These are phyloP conservation scores for Pheosia tremula DNA, from an alignment of 2,888 invertebrate species.

Conservation along the genomic window DNA sequence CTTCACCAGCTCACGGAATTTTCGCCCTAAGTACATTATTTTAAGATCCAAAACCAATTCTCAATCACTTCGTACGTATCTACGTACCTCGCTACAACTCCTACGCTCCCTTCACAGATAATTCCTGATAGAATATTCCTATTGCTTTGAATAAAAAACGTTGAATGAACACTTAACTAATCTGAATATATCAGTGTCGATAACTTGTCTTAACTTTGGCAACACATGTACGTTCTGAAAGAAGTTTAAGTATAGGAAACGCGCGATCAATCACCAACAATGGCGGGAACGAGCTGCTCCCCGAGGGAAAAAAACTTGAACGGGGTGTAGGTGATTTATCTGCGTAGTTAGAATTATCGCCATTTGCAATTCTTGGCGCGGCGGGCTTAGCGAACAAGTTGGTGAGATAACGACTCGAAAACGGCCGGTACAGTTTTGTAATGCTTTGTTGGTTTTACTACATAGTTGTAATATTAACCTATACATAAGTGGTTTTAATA, in stretches of 20 bases:
- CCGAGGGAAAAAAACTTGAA: constrained; percentile 76
- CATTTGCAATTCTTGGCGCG: constrained; percentile 81
- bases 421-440: constrained; percentile 22
- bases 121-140: too few relatives aligned
- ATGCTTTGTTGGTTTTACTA: constrained; percentile 1
- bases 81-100: too few relatives aligned
- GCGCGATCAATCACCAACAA: constrained; percentile 79
- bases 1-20: too few relatives aligned
- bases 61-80: too few relatives aligned
- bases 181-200: constrained; percentile 43
- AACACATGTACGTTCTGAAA: constrained; percentile 71
- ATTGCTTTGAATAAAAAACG: neutral
- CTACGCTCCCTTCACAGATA: too few relatives aligned
- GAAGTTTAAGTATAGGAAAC: constrained; percentile 65
- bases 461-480: too few relatives aligned
- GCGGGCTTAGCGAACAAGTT: constrained; percentile 70
- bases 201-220: constrained; percentile 49
- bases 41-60: too few relatives aligned
- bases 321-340: constrained; percentile 78
- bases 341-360: constrained; percentile 82
- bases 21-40: too few relatives aligned
- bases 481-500: too few relatives aligned
- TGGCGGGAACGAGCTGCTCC: constrained; percentile 65
- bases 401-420: constrained; percentile 69
- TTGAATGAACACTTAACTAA: constrained; percentile 24